Percentiles rank a stretch among this genome's conserved stretches.
These are phyloP conservation scores for Toxonevra muliebris DNA, from an alignment of 2,888 invertebrate species.

Conservation along the genomic window DNA sequence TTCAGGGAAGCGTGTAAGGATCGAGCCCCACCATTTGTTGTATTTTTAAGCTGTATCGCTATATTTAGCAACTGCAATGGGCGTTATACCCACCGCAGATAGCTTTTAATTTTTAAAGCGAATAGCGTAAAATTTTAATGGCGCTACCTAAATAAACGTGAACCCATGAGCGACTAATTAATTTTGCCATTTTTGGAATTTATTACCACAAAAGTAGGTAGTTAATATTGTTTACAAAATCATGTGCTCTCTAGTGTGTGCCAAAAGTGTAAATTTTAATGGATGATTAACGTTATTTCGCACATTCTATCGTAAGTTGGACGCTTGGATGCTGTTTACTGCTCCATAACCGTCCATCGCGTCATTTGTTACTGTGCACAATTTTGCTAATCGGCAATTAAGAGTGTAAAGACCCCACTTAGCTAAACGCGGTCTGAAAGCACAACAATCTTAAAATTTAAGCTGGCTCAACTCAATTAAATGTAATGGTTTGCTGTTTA, in stretches of 20 bases:
- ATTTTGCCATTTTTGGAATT: slow-evolving; percentile 28
- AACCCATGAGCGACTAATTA: slow-evolving; percentile 32
- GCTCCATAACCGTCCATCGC: too few relatives aligned
- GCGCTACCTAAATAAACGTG: neutral
- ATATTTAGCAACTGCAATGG: too few relatives aligned
- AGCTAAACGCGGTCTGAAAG: neutral
- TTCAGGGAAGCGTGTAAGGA: too few relatives aligned
- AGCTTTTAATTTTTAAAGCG: too few relatives aligned
- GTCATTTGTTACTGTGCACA: neutral
- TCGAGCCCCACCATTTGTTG: too few relatives aligned
- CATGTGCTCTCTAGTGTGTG: neutral
- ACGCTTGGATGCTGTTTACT: too few relatives aligned
- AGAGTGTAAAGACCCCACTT: slow-evolving; percentile 18
- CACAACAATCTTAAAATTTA: too few relatives aligned
- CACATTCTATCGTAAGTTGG: neutral
- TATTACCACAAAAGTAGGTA: too few relatives aligned
- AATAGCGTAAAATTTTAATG: too few relatives aligned
- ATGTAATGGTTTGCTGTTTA: slow-evolving; percentile 21
- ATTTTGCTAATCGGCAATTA: slow-evolving; percentile 28
- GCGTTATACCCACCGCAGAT: too few relatives aligned
- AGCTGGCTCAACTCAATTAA: slow-evolving; percentile 18
- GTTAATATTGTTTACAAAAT: too few relatives aligned
- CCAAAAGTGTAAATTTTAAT: slow-evolving; percentile 34
- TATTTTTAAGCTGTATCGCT: too few relatives aligned
- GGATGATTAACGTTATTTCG: slow-evolving; percentile 25